A percentile compares a stretch with the other conserved stretches of the same genome.
These are phyloP conservation scores for Drosophila willistoni DNA, from an alignment of 1,140 invertebrate genomes.

Conservation along the genomic window DNA sequence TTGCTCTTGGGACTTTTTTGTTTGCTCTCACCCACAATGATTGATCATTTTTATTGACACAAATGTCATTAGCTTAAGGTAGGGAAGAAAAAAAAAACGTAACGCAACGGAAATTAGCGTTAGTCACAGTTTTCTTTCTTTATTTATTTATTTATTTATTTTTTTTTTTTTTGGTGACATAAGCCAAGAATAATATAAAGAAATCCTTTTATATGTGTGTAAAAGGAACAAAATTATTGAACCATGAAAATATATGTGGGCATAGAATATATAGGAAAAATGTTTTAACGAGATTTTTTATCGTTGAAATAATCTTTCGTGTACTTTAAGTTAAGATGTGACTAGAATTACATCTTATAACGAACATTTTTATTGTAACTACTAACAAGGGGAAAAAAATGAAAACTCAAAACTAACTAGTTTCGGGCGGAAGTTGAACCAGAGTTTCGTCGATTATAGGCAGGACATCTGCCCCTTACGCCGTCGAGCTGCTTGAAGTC, in stretches of 20 bases:
- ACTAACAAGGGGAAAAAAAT: too few species aligned
- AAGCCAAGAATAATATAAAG: conserved; percentile 13
- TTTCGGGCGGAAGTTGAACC: too few species aligned
- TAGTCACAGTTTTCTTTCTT: conserved; percentile 48
- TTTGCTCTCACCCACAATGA: conserved; percentile 36
- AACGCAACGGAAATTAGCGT: conserved; percentile 66
- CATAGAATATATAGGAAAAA: not conserved
- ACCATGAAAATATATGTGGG: not conserved
- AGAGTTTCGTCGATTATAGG: too few species aligned
- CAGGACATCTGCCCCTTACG: too few species aligned
- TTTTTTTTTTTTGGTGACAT: conserved; percentile 30
- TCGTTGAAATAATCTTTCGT: not conserved
- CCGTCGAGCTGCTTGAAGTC: too few species aligned
- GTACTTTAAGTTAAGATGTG: not conserved
- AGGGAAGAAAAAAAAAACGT: conserved; percentile 15
- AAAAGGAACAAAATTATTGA: not conserved
- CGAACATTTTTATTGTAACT: too few species aligned
- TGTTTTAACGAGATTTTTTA: not conserved
- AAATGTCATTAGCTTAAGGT: conserved; percentile 39
- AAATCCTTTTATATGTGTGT: not conserved
- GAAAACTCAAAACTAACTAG: too few species aligned
- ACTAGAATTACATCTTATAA: not conserved
- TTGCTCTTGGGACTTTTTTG: conserved; percentile 12
- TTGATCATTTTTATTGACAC: conserved; percentile 73
- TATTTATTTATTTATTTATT: too few species aligned